phyloP scores from a whole-genome alignment of 2,113 vertebrate species.

The Forbesichthys agassizii region DNA sequence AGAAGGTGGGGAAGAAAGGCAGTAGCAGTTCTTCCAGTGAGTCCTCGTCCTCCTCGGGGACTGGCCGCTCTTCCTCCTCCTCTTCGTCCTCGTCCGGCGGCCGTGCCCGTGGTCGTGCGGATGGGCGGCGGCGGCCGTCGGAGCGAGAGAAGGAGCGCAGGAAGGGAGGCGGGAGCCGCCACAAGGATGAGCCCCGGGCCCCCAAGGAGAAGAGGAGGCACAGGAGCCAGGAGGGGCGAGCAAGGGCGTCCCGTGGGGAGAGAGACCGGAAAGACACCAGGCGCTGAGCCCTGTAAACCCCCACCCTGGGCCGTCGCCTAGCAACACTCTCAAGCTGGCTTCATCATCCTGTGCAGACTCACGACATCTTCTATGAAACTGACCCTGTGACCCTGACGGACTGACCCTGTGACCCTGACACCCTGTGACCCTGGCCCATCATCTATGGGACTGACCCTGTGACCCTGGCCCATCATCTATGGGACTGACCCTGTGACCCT shows the following conservation, averaged over 20 bases:
- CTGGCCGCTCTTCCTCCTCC: constrained; percentile 84
- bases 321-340: background rate
- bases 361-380: too few relatives aligned
- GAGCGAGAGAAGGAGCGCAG: constrained; percentile 80
- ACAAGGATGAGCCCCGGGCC: constrained; percentile 75
- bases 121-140: constrained; percentile 79
- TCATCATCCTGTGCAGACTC: too few relatives aligned
- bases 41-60: constrained; percentile 79
- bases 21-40: constrained; percentile 84
- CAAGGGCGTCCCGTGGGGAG: constrained; percentile 83
- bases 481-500: too few relatives aligned
- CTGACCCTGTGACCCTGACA: too few relatives aligned
- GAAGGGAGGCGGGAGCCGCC: constrained; percentile 84
- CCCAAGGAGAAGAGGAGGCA: constrained; percentile 92
- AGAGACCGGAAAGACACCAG: constrained; percentile 95
- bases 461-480: too few relatives aligned
- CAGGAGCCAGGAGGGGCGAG: constrained; percentile 86
- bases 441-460: too few relatives aligned
- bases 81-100: constrained; percentile 86
- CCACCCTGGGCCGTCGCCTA: background rate
- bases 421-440: too few relatives aligned
- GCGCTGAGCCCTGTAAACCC: constrained; percentile 71
- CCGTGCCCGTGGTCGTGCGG: constrained; percentile 80
- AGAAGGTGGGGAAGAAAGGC: constrained; percentile 77
- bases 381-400: too few relatives aligned